Percentiles rank a stretch among this genome's conserved stretches.
Evolutionary conservation across 2,888 invertebrate genomes (phyloP).

Genomic region (Tinea semifulvella): DNA sequence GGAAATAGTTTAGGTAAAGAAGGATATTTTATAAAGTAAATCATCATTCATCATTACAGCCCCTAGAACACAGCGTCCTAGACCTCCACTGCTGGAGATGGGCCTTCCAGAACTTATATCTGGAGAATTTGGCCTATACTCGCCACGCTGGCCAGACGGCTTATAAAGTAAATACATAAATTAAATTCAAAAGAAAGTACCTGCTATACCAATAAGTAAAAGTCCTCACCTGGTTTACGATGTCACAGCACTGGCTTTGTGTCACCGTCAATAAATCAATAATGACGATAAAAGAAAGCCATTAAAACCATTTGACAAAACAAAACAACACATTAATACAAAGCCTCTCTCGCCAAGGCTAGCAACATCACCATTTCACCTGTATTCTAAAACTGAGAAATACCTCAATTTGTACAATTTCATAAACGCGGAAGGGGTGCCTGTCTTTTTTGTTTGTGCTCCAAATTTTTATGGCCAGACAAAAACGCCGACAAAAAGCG

Average conservation of each 20-base stretch:
- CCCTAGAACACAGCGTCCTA: too few species aligned
- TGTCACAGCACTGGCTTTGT: neutral
- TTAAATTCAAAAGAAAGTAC: too few species aligned
- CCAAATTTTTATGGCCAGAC: slow-evolving; percentile 53
- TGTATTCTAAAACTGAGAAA: slow-evolving; percentile 55
- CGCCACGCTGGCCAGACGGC: too few species aligned
- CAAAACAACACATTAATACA: slow-evolving; percentile 55
- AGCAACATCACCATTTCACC: slow-evolving; percentile 60
- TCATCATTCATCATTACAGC: too few species aligned
- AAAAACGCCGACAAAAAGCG: slow-evolving; percentile 45
- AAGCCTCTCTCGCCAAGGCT: slow-evolving; percentile 26
- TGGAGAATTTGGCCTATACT: too few species aligned
- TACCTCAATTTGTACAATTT: slow-evolving; percentile 39
- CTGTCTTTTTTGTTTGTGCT: slow-evolving; percentile 51
- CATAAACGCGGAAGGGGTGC: slow-evolving; percentile 53
- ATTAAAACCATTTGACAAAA: slow-evolving; percentile 42
- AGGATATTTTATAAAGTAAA: too few species aligned
- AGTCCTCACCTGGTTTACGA: neutral
- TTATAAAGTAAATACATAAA: too few species aligned
- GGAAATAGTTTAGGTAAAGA: too few species aligned
- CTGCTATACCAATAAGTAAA: too few species aligned
- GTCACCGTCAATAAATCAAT: slow-evolving; percentile 47
- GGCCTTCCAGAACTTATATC: too few species aligned
- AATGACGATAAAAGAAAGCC: slow-evolving; percentile 52
- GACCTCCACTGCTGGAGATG: too few species aligned